Base-by-base conservation (phyloP, 2,113 vertebrate species). In the Paramormyrops kingsleyae region DNA sequence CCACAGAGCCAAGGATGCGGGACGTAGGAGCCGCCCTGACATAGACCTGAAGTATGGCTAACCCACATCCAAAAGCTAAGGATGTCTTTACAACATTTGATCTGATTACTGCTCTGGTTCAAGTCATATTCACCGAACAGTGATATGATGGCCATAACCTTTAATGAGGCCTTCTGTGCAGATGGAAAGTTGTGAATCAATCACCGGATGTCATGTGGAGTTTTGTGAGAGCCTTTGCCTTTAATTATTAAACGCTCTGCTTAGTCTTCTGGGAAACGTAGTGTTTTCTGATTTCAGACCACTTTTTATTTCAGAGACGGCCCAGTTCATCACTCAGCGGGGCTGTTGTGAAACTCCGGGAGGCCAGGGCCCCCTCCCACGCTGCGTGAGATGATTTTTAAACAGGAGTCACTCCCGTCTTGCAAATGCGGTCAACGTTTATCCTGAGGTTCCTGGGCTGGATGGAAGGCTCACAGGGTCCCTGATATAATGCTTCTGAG, bases 191-290 rank as follows among this genome's bases (percentile, higher is more conserved):
- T 70, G n/a, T 70, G 62, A 31, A 70, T 70, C 62, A 70, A 31
- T 31, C 62, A 70, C 62, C 62, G n/a, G 62, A 70, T 70, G 62
- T 70, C 9, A 70, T 31, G 62, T 12, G 62, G 21, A 84, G 44
- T 44, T 42, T 84, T 84, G 21, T 84, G 42, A 84, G 21, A 84
- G 80, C 80, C 31, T 83, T 15, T 44, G 62, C 70, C 47, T 77
- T 89, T 47, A 89, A 89, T 89, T 89, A 89, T 80, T 89, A 62
- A 89, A 53, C 9, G 24, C 5, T 74, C 19, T 80, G 66, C 77
- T 80, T 80, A 47, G 46, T 53, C 66, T 89, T 35, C 62, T 66
- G 46, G 88, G 70, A 62, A 62, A 74, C 4, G 21, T 59, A 21
- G 47, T 19, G 15, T 50, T 80, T 59, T 44, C 66, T 80, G 88